Percentiles rank a stretch among this genome's conserved stretches.
Conservation (phyloP, 2,113 vertebrate species). For the Oplegnathus fasciatus region DNA sequence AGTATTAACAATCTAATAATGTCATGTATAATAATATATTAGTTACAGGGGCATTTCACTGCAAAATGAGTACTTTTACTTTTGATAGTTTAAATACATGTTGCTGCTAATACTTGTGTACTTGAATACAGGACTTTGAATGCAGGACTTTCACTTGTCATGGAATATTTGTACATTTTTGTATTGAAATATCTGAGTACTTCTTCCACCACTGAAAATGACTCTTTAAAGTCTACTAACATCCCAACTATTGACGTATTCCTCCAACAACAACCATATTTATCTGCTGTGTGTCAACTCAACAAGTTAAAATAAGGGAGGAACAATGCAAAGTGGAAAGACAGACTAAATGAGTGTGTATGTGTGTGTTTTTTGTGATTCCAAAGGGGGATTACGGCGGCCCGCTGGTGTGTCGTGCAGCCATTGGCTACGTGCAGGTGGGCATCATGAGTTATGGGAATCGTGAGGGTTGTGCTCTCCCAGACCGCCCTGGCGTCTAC, state of each 20-base stretch:
- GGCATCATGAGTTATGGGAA: conserved; percentile 60
- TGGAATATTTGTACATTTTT: background rate
- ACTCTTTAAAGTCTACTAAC: background rate
- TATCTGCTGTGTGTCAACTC: background rate
- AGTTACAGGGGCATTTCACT: no score
- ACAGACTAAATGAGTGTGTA: background rate
- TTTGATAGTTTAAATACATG: background rate
- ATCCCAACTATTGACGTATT: background rate
- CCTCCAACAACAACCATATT: background rate
- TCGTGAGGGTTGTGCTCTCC: conserved; percentile 1
- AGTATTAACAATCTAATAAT: no score
- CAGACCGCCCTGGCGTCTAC: background rate
- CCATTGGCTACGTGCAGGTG: background rate
- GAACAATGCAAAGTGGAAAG: background rate
- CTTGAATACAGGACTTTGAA: background rate
- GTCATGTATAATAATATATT: no score
- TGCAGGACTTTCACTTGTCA: background rate
- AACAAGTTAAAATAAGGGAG: background rate
- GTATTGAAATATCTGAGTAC: background rate
- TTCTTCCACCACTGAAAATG: background rate
- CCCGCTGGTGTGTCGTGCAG: conserved; percentile 40
- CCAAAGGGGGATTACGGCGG: conserved; percentile 59
- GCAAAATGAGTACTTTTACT: no score
- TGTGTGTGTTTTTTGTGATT: background rate
- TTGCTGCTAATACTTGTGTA: background rate